Percentiles rank a stretch among this genome's conserved stretches.
phyloP scores from a whole-genome alignment of 2,888 invertebrate species.

The Liopterus haemorrhoidalis region DNA sequence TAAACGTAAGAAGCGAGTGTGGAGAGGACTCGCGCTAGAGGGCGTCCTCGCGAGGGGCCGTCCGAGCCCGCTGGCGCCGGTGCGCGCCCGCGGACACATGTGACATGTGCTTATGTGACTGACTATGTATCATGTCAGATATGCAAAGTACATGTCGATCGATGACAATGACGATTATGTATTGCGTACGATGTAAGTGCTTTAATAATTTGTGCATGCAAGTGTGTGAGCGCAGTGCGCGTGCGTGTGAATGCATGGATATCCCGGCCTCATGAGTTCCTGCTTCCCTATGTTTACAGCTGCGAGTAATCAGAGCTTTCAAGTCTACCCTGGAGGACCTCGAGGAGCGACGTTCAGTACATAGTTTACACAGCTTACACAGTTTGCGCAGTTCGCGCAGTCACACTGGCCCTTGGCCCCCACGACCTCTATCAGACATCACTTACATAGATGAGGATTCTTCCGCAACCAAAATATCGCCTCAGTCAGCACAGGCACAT shows the following conservation, averaged over 20 bases:
- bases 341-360: conserved; percentile 97
- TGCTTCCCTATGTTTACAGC: conserved; percentile 78
- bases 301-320: conserved; percentile 99
- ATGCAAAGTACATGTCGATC: conserved; percentile 26
- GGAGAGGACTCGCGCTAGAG: too few species aligned
- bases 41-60: too few species aligned
- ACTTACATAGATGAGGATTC: conserved; percentile 56
- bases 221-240: conserved; percentile 20
- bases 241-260: conserved; percentile 39
- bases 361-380: conserved; percentile 92
- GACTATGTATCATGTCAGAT: conserved; percentile 21
- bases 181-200: conserved; percentile 27
- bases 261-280: conserved; percentile 46
- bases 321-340: conserved; percentile 98
- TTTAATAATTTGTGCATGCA: conserved; percentile 2
- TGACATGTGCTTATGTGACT: not conserved
- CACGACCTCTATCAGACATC: conserved; percentile 73
- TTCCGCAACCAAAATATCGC: conserved; percentile 41
- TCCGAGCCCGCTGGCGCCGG: conserved; percentile 30
- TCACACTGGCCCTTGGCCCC: conserved; percentile 59
- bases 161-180: conserved; percentile 29
- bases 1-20: too few species aligned
- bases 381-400: conserved; percentile 74
- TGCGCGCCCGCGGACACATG: conserved; percentile 26
- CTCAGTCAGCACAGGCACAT: conserved; percentile 33